Evolutionary conservation across 2,797 vertebrate genomes (phyloP), one percentile per base, ranked within the genome.

Genomic region (Linurgus olivaceus): DNA sequence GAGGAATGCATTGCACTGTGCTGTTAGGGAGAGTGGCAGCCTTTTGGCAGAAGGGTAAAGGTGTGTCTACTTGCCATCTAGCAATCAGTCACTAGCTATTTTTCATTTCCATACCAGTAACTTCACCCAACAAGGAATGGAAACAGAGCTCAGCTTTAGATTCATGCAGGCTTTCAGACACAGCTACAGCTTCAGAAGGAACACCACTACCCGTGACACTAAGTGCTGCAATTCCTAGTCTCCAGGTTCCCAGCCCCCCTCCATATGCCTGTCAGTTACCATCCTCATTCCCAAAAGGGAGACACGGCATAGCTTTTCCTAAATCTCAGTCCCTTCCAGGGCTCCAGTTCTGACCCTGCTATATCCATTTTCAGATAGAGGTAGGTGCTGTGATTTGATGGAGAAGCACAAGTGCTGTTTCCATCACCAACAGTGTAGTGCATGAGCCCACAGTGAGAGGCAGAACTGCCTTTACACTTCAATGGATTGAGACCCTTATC

Each of bases 1-100:
- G 26, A 42, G 11, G 50, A 17, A 13, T 1, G 1, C 2, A 1
- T 11, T 17, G 9, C 45, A 45, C 23, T 42, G 38, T 45, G 26
- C 76, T 62, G 19, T 20, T 84, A 51, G 23, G 35, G 26, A 84
- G 11, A 68, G 25, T 0, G 1, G 8, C 38, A 86, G 44, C 38
- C 67, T 52, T 55, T 37, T 45, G 67, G 40, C 44, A 76, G 62
- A 58, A 86, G 37, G 47, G 10, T 44, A 70, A 67, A 40, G 44
- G 18, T 52, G 35, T 3, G 2, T 18, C 55, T 45, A 26, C 13
- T 63, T 78, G 35, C 31, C 50, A 50, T 24, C 23, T 59, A 61
- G 17, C 74, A 80, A 35, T 40, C 25, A 51, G 19, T 18, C 42
- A 29, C 47, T 33, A 61, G 17, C 12, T 59, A 29, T 45, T 73